Conservation (phyloP, 2,888 invertebrate species). For the Diarsia dahlii region DNA sequence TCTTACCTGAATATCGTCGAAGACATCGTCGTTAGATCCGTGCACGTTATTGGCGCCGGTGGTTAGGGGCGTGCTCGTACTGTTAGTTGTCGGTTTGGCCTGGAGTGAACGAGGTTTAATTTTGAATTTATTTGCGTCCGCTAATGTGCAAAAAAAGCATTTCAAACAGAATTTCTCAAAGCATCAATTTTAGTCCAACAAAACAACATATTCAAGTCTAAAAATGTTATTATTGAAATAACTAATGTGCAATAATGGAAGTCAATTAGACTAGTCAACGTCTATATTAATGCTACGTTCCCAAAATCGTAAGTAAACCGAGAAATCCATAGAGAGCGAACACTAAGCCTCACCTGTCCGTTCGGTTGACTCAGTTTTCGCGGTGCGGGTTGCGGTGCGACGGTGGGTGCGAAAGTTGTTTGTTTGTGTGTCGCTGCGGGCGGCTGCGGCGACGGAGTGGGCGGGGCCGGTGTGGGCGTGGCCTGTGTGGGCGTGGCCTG, state of each 20-base stretch:
- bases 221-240: constrained; percentile 44
- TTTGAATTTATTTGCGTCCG: constrained; percentile 54
- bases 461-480: constrained; percentile 62
- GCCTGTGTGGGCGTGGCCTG: constrained; percentile 61
- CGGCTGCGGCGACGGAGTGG: constrained; percentile 61
- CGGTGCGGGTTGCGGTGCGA: constrained; percentile 88
- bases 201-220: constrained; percentile 13
- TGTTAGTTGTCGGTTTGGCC: constrained; percentile 87
- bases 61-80: constrained; percentile 86
- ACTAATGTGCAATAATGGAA: constrained; percentile 41
- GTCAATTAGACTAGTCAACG: constrained; percentile 37
- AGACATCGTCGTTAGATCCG: constrained; percentile 88
- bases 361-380: constrained; percentile 86
- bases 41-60: constrained; percentile 84
- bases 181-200: constrained; percentile 24
- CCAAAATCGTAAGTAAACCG: constrained; percentile 26
- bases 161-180: constrained; percentile 15
- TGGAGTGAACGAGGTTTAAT: constrained; percentile 71
- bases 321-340: constrained; percentile 47
- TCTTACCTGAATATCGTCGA: constrained; percentile 88
- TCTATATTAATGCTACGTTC: constrained; percentile 45
- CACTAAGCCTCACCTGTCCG: constrained; percentile 83
- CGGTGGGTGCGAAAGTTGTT: constrained; percentile 70
- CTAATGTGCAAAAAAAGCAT: constrained; percentile 40
- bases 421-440: constrained; percentile 70